Evolutionary conservation across 2,113 vertebrate genomes (phyloP), one percentile per base, ranked within the genome.

Genomic region (Anolis carolinensis): DNA sequence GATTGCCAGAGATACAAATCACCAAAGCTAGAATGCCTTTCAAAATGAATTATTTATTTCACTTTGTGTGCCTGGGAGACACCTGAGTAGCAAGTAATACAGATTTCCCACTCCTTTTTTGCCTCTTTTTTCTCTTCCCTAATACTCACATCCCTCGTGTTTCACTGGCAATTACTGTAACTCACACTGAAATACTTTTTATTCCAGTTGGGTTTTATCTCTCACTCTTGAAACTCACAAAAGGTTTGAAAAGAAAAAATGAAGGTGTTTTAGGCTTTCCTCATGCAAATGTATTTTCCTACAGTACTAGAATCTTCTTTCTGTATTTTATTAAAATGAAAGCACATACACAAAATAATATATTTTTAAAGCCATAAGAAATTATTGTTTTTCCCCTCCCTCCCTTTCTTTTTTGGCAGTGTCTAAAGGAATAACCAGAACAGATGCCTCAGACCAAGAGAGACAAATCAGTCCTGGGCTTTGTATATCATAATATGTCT

Each of bases 281-380:
- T 70, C 89, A 86, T 79, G n/a, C 13, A 91, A 76, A 85, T 86
- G 2, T 72, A 74, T 88, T 44, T n/a, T 86, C 88, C 87, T 91
- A 7, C 71, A 82, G 4, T 62, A 62, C 8, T 75, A 16, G 7
- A 25, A 79, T 86, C 62, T 77, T 50, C 83, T 2, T 11, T 63
- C 11, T 25, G 32, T 79, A 16, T 59, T 87, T 91, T 78, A 78
- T 78, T 62, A 48, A 3, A 27, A 88, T 50, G 83, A 32, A 85
- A 59, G 34, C 48, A 86, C 0, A 86, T 65, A 65, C 55, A 80
- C 0, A 72, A 25, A 39, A 67, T 67, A 48, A 32, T 8, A 34
- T 88, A 39, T 63, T 89, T 91, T 81, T 32, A 50, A 44, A 3
- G 25, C 11, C 7, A 62, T 48, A 85, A 83, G 74, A 27, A 89